Evolutionary conservation across 2,888 invertebrate species (phyloP).

Genomic region (Boloria selene): DNA sequence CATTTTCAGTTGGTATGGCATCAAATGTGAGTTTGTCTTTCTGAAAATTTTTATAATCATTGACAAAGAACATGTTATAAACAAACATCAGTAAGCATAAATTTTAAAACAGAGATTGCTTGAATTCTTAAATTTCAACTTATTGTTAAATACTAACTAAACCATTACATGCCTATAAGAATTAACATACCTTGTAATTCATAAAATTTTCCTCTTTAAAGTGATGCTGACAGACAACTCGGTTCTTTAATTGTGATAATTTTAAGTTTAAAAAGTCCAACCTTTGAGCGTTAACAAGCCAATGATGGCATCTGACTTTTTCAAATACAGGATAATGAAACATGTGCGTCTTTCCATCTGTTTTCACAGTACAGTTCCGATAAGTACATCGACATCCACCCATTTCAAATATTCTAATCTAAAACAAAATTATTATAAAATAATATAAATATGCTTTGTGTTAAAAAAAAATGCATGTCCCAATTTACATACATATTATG

Average conservation of each 20-base stretch:
- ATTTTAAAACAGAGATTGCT: too few relatives aligned
- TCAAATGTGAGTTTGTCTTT: slow-evolving; percentile 79
- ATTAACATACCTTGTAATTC: slow-evolving; percentile 68
- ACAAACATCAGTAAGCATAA: too few relatives aligned
- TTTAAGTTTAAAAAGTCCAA: slow-evolving; percentile 78
- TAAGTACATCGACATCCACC: slow-evolving; percentile 84
- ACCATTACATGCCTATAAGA: too few relatives aligned
- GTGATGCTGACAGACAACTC: slow-evolving; percentile 83
- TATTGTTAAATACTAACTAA: too few relatives aligned
- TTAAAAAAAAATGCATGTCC: not conserved
- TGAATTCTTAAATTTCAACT: too few relatives aligned
- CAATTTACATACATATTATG: too few relatives aligned
- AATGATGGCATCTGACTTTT: slow-evolving; percentile 79
- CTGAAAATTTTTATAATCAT: slow-evolving; percentile 53
- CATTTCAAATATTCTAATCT: slow-evolving; percentile 57
- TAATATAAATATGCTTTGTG: not conserved
- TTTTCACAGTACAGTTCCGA: slow-evolving; percentile 75
- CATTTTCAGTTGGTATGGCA: slow-evolving; percentile 81
- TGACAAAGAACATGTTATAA: too few relatives aligned
- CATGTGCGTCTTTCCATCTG: slow-evolving; percentile 81
- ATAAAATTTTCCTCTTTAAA: slow-evolving; percentile 80
- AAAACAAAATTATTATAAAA: slow-evolving; percentile 1
- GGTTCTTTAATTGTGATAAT: slow-evolving; percentile 82
- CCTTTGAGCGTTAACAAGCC: slow-evolving; percentile 81
- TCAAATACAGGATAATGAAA: slow-evolving; percentile 85